These are phyloP conservation scores for Ramphastos sulfuratus DNA, from an alignment of 2,113 vertebrate species.

Conservation along the genomic window DNA sequence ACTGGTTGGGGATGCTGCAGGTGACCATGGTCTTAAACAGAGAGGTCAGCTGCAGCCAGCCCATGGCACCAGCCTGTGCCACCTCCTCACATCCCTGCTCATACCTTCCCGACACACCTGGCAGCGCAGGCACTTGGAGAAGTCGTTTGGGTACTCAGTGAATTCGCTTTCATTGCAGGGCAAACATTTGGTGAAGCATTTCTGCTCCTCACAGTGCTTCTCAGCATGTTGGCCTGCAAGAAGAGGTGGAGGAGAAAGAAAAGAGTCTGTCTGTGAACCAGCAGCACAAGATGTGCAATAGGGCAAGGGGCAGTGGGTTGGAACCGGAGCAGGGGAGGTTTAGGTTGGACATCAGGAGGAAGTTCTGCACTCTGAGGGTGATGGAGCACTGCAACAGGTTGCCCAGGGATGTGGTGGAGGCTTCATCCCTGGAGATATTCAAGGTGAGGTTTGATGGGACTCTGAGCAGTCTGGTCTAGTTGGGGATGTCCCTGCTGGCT, in stretches of 20 bases:
- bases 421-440: too few species aligned
- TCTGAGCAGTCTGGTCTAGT: too few species aligned
- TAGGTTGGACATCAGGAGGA: too few species aligned
- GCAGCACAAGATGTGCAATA: not conserved
- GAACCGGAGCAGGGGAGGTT: too few species aligned
- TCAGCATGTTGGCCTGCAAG: not conserved
- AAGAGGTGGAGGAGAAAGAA: not conserved
- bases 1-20: not conserved
- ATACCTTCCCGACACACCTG: slow-evolving; percentile 10
- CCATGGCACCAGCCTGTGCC: not conserved
- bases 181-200: not conserved
- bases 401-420: too few species aligned
- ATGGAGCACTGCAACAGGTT: too few species aligned
- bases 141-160: not conserved
- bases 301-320: too few species aligned
- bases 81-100: not conserved
- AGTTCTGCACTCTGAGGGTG: too few species aligned
- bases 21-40: not conserved
- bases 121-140: not conserved
- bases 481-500: too few species aligned
- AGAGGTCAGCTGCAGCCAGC: not conserved
- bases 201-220: fast-evolving
- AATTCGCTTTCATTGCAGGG: fast-evolving
- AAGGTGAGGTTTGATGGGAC: too few species aligned
- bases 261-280: not conserved